phyloP scores from a whole-genome alignment of 2,888 invertebrate genomes.

The Troglohyphantes excavatus region DNA sequence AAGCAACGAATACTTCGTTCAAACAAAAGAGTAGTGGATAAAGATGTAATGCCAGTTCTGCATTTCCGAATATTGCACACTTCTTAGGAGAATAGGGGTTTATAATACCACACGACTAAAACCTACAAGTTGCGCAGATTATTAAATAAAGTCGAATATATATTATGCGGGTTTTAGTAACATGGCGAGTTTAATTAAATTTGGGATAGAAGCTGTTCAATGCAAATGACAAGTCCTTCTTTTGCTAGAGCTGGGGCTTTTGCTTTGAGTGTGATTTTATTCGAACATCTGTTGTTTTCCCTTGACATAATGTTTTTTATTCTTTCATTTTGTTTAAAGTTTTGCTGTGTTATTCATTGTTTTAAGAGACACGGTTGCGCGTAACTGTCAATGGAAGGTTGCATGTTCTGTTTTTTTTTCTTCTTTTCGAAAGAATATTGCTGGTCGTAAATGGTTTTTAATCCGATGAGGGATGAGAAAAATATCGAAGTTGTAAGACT shows the following conservation, averaged over 20 bases:
- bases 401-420: too few relatives aligned
- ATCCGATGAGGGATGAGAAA: too few relatives aligned
- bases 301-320: constrained; percentile 8
- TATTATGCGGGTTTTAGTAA: neutral
- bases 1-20: neutral
- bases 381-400: neutral
- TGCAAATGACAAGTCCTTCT: constrained; percentile 18
- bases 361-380: neutral
- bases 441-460: too few relatives aligned
- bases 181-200: constrained; percentile 18
- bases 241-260: neutral
- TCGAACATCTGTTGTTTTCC: constrained; percentile 1
- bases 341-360: neutral
- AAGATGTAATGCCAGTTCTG: constrained; percentile 10
- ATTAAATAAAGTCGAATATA: constrained; percentile 16
- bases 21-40: constrained; percentile 1
- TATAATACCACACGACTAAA: neutral
- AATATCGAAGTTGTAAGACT: too few relatives aligned
- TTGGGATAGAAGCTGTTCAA: neutral
- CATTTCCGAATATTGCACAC: neutral
- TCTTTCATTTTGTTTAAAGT: neutral
- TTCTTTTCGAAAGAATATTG: too few relatives aligned
- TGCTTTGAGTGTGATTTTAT: neutral
- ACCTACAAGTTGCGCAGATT: constrained; percentile 1
- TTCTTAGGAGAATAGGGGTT: neutral